Evolutionary conservation across 2,888 invertebrate species (phyloP).

Genomic region (Cremastobaeus sp.): DNA sequence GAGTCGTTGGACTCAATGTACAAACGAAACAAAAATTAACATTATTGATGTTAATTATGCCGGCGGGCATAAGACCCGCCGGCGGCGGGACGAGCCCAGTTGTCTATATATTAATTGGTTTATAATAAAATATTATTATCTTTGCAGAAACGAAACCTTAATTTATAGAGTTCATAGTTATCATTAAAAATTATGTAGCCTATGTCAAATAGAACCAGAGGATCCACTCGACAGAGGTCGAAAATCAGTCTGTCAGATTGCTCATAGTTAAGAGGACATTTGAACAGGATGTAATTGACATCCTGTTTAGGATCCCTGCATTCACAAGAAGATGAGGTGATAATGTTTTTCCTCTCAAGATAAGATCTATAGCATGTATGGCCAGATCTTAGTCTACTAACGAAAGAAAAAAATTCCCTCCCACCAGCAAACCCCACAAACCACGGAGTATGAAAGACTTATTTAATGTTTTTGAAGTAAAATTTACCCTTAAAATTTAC

Average conservation of each 20-base stretch:
- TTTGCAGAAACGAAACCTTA: too few species aligned
- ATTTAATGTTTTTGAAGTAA: constrained; percentile 7
- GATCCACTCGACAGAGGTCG: not conserved
- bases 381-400: constrained; percentile 7
- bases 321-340: not conserved
- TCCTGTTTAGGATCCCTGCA: not conserved
- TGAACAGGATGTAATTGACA: not conserved
- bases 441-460: constrained; percentile 11
- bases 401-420: constrained; percentile 6
- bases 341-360: not conserved
- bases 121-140: too few species aligned
- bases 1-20: too few species aligned
- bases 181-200: too few species aligned
- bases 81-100: too few species aligned
- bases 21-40: too few species aligned
- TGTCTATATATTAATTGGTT: too few species aligned
- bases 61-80: too few species aligned
- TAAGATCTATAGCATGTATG: not conserved
- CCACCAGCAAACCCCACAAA: not conserved
- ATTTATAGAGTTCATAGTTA: too few species aligned
- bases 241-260: not conserved
- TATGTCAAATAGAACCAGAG: too few species aligned
- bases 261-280: not conserved
- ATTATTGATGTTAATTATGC: too few species aligned
- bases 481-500: constrained; percentile 1